Evolutionary conservation across 1,140 invertebrate genomes (phyloP), one percentile per base, ranked within the genome.

Genomic region (Musca vetustissima): DNA sequence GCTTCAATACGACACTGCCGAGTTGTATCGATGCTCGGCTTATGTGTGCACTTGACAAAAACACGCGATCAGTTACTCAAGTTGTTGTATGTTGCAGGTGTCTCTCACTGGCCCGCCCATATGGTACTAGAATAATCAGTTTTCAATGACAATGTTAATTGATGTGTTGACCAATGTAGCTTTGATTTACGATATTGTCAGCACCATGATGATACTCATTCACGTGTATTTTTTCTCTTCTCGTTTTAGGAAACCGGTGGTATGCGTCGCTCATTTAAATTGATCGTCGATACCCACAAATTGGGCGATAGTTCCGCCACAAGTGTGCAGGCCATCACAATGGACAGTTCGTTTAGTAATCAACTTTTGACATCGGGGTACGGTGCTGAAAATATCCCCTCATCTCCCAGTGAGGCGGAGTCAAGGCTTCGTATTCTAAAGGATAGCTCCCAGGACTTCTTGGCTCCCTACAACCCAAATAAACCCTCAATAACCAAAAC

Each of bases 251-350:
- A 72, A 67, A 72, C 71, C n/a, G 71, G 71, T 55, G 69, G 69
- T 19, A 72, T 72, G 71, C 65, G 71, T 28, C 47, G 71, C 15
- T 72, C 71, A 8, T 72, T 64, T 36, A 72, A 72, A 72, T 52
- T 72, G 25, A 72, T 72, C 66, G 71, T 72, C 21, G 71, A 72
- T 53, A 72, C 71, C 7, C 67, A 69, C 21, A 72, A 72, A 65
- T 25, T 72, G 32, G 70, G 59, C 24, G 71, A 69, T 53, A 70
- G 66, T 21, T 47, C 59, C 0, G 57, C 69, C 2, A 59, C 66
- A 15, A 61, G 65, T n/a, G 43, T 70, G 59, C 71, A 71, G 67
- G 67, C 68, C 17, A 72, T 72, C 8, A 53, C 65, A 19, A 59
- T 72, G 49, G 69, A 70, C 24, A 67, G 57, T 4, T 36, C 49